Base-by-base conservation (phyloP, 2,113 vertebrate genomes). In the Eptesicus fuscus region DNA sequence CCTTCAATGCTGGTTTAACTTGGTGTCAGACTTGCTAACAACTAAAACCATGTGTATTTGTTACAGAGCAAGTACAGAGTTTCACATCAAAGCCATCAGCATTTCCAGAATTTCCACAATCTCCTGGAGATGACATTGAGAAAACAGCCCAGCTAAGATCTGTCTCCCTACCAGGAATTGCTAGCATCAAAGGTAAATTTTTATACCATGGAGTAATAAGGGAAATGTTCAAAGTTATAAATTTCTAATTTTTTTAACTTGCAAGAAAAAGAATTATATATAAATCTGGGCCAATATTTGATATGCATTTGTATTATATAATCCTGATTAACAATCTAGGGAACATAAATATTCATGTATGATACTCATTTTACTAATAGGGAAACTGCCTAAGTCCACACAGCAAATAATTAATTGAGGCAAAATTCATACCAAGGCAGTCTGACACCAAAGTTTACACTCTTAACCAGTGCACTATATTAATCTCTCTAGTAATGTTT, bases 101-200 rank as follows among this genome's bases (percentile, higher is more conserved):
- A 82, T 96, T 97, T 95, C 94, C 98, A 94, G 97, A 95, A 96
- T 83, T 98, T 86, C 63, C 98, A 96, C 98, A 96, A 49, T 97
- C 98, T 96, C 76, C 96, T 97, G 96, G 77, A 97, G 97, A 84
- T 88, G 95, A 70, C 80, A 82, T n/a, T 76, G 96, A 98, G 84
- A 59, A 89, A 83, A 89, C 96, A 0, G 0, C 80, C 78, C 95
- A 98, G 40, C 97, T 95, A 95, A 98, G 96, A 95, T 93, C 95
- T 93, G 16, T 98, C 93, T 98, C 96, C 47, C 86, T 98, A 86
- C 98, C 98, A 95, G 98, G 98, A 97, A 97, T 99, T 96, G 97
- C 97, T 96, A 98, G 76, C 96, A 90, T 98, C 0, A 1, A 97
- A 98, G 98, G 98, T 98, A 98, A 97, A 94, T 96, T 83, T 90